Conservation (phyloP, 2,888 invertebrate species). For the Acanthosoma haemorrhoidale region DNA sequence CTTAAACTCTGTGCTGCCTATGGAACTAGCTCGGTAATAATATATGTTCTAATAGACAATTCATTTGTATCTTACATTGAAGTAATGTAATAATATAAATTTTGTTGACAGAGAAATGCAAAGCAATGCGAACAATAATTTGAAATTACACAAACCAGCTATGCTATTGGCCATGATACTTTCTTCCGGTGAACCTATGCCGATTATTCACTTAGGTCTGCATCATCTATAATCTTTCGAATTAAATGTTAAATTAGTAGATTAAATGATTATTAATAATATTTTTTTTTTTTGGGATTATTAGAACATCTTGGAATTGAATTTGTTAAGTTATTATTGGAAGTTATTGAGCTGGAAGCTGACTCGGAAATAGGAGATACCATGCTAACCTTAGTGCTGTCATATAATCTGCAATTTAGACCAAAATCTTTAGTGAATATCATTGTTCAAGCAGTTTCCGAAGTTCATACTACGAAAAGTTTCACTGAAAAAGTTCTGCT, state of each 20-base stretch:
- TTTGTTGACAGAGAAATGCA: slow-evolving; percentile 62
- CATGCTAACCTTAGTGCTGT: slow-evolving; percentile 74
- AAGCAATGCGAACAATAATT: slow-evolving; percentile 66
- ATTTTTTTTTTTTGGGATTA: slow-evolving; percentile 42
- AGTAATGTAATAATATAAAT: background rate
- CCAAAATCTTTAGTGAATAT: slow-evolving; percentile 42
- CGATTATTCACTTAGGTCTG: slow-evolving; percentile 80
- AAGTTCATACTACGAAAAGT: slow-evolving; percentile 62
- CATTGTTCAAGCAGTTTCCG: slow-evolving; percentile 42
- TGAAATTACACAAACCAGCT: slow-evolving; percentile 75
- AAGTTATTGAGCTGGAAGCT: slow-evolving; percentile 72
- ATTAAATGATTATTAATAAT: too few species aligned
- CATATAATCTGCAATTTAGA: slow-evolving; percentile 82
- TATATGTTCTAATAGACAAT: background rate
- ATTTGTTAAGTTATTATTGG: slow-evolving; percentile 74
- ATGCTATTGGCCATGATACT: slow-evolving; percentile 81
- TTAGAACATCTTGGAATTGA: slow-evolving; percentile 77
- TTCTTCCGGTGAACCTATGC: slow-evolving; percentile 84
- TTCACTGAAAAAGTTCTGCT: slow-evolving; percentile 87
- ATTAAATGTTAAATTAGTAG: too few species aligned
- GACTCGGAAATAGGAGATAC: slow-evolving; percentile 81
- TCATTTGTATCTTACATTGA: background rate
- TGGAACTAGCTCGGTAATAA: slow-evolving; percentile 70
- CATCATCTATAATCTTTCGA: slow-evolving; percentile 23
- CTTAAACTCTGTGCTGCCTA: slow-evolving; percentile 79